Conservation (phyloP, 1,140 invertebrate species). For the Caenorhabditis briggsae region DNA sequence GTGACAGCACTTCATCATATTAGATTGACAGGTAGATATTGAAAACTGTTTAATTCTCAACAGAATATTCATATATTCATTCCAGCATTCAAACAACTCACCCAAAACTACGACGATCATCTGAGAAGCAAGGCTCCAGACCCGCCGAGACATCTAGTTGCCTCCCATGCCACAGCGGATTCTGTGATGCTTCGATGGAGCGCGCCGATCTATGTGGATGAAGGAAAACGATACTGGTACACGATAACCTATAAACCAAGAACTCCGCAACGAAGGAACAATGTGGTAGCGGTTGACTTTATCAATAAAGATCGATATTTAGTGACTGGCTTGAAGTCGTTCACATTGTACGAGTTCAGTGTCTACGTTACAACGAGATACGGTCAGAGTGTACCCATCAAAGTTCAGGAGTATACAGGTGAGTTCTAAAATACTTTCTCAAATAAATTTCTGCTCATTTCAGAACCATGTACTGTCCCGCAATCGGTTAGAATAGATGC, state of each 20-base stretch:
- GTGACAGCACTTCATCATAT: conserved; percentile 75
- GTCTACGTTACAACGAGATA: conserved; percentile 74
- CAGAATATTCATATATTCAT: no score
- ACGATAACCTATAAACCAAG: conserved; percentile 71
- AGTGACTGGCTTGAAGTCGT: conserved; percentile 72
- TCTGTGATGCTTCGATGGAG: conserved; percentile 76
- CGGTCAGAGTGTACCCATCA: conserved; percentile 72
- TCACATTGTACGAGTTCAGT: conserved; percentile 77
- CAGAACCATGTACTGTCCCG: conserved; percentile 76
- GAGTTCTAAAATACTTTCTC: background rate
- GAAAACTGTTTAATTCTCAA: background rate
- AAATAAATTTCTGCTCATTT: background rate
- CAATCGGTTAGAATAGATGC: conserved; percentile 75
- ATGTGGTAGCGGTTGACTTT: conserved; percentile 77
- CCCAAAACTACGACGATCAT: conserved; percentile 52
- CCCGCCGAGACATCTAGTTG: conserved; percentile 73
- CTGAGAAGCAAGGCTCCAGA: conserved; percentile 62
- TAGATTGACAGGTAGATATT: conserved; percentile 65
- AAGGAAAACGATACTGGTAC: conserved; percentile 77
- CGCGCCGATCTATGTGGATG: conserved; percentile 71
- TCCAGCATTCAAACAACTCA: conserved; percentile 61
- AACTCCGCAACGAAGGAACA: conserved; percentile 71
- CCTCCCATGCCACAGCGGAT: conserved; percentile 76
- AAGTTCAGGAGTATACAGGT: conserved; percentile 76
- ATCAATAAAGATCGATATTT: conserved; percentile 73